Percentiles rank a stretch among this genome's conserved stretches.
These are phyloP conservation scores for Drosophila siamana DNA, from an alignment of 2,888 invertebrate species.

Conservation along the genomic window DNA sequence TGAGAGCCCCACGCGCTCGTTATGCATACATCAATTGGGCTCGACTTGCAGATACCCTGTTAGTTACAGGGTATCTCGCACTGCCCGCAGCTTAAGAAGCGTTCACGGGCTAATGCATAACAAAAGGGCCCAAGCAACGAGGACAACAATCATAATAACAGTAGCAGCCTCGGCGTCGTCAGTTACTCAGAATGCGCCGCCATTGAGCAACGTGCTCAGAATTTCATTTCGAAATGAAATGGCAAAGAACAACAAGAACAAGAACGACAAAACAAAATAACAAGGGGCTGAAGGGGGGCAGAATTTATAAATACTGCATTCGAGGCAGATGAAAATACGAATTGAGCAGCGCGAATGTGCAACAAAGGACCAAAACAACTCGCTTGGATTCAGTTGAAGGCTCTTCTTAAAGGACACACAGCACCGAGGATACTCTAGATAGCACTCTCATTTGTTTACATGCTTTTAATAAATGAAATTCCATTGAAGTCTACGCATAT, in stretches of 20 bases:
- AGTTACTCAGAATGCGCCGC: conserved; percentile 41
- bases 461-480: background rate
- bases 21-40: background rate
- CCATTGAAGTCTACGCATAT: background rate
- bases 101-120: conserved; percentile 34
- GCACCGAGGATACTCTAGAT: background rate
- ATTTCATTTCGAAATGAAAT: conserved; percentile 75
- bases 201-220: conserved; percentile 70
- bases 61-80: background rate
- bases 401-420: background rate
- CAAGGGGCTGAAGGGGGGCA: conserved; percentile 9
- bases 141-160: conserved; percentile 26
- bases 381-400: background rate
- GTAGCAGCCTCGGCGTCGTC: conserved; percentile 27
- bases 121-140: conserved; percentile 28
- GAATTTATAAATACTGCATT: conserved; percentile 71
- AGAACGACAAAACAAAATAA: no score
- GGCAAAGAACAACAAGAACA: conserved; percentile 25
- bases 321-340: conserved; percentile 38
- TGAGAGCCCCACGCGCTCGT: conserved; percentile 45
- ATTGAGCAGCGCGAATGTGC: conserved; percentile 29
- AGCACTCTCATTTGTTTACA: background rate
- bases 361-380: conserved; percentile 18
- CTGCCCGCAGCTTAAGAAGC: background rate
- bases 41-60: conserved; percentile 16